These are phyloP conservation scores for Hucho hucho DNA, from an alignment of 2,113 vertebrate species.

Conservation along the genomic window DNA sequence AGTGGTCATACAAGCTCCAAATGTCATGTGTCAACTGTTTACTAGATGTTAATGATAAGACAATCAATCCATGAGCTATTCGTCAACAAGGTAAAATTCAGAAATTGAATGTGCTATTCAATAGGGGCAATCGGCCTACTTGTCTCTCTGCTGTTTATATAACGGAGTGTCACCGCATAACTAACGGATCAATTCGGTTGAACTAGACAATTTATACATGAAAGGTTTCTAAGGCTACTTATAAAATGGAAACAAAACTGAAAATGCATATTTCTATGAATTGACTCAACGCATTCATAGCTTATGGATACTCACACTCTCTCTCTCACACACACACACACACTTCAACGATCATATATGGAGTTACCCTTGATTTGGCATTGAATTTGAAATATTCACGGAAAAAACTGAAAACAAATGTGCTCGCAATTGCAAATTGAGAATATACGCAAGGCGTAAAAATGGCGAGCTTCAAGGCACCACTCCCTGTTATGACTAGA, in stretches of 20 bases:
- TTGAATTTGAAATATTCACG: background rate
- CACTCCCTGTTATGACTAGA: background rate
- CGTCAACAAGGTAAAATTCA: constrained; percentile 16
- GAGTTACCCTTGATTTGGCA: background rate
- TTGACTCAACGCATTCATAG: no score
- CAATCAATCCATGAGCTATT: constrained; percentile 15
- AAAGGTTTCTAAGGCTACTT: no score
- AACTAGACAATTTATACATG: background rate
- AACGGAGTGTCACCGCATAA: background rate
- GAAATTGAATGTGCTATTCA: constrained; percentile 10
- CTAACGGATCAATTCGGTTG: background rate
- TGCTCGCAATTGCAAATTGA: no score
- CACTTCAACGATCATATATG: background rate
- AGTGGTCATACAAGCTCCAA: background rate
- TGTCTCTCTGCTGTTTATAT: no score
- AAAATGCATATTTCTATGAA: no score
- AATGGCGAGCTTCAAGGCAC: background rate
- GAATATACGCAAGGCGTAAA: background rate
- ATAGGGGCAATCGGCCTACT: constrained; percentile 3
- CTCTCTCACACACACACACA: background rate
- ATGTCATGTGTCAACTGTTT: constrained; percentile 8
- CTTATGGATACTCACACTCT: no score
- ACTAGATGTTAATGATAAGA: constrained; percentile 18
- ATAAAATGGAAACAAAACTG: no score
- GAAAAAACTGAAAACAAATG: background rate